Base-by-base conservation (phyloP, 35 echinoderm and acorn worm genomes). In the Lytechinus variegatus region DNA sequence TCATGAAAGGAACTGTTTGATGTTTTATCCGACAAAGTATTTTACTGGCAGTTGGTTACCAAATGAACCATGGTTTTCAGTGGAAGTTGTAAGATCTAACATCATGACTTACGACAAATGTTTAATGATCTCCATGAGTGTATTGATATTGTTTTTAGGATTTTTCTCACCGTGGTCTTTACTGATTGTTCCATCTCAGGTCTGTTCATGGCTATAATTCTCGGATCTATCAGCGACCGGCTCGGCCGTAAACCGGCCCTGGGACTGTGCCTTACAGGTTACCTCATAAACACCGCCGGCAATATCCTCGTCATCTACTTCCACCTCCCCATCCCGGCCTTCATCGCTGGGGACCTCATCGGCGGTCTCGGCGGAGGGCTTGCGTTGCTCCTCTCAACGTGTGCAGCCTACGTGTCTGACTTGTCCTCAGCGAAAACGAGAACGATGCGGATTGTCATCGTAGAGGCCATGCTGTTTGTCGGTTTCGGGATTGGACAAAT, bases 231-330 rank as follows among this genome's bases (percentile, higher is more conserved):
- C 4, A 93, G 92, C 53, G 92, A 93, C 24, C 28, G 92, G 21
- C 51, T 93, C 53, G 92, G 92, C n/a, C 92, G 92, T 9, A 93
- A 93, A 54, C 92, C 92, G n/a, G 52, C 92, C 53, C 92, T 93
- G 14, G 28, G 8, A 27, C 13, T 93, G 12, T 57, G 53, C 53
- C 5, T 27, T 5, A 13, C 16, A 0, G 92, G 92, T 55, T 21
- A 19, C 27, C 29, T 27, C 16, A 3, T 54, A 53, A 54, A 54
- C 8, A 28, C 53, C 10, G 52, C n/a, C 9, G 2, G 16, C n/a
- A 55, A 57, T 54, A 55, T 93, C n/a, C 5, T 93, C 4, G 55
- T 93, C 53, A 57, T 93, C 52, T 55, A 93, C 27, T 57, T 93
- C 27, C 92, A 93, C 8, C 13, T 93, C 53, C 92, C 92, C 3